Conservation (phyloP, 2,888 invertebrate species). For the Caenorhabditis sp. region DNA sequence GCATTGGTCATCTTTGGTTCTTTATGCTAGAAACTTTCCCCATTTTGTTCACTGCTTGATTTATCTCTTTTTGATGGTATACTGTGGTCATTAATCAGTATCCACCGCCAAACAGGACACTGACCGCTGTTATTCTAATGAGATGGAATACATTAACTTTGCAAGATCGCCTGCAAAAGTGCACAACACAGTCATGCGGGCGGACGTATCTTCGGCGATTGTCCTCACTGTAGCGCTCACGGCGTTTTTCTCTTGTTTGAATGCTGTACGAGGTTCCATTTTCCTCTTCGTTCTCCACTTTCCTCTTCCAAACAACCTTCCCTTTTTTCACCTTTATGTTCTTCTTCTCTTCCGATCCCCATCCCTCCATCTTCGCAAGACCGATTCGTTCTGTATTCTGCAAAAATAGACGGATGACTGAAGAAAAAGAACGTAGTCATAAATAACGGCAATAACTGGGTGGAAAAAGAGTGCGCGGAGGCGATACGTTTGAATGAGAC, state of each 20-base stretch:
- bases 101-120: slow-evolving; percentile 10
- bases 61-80: slow-evolving; percentile 6
- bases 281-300: neutral
- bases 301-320: slow-evolving; percentile 14
- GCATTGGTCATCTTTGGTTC: slow-evolving; percentile 28
- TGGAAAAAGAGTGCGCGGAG: neutral
- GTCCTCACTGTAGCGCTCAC: slow-evolving; percentile 26
- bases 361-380: neutral
- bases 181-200: slow-evolving; percentile 36
- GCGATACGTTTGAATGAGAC: slow-evolving; percentile 17
- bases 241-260: neutral
- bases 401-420: slow-evolving; percentile 20
- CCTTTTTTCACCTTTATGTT: neutral
- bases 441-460: slow-evolving; percentile 30
- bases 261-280: slow-evolving; percentile 27
- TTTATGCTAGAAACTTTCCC: slow-evolving; percentile 19
- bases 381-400: slow-evolving; percentile 33
- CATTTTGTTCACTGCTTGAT: slow-evolving; percentile 26
- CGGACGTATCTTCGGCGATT: slow-evolving; percentile 10
- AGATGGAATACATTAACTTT: slow-evolving; percentile 19
- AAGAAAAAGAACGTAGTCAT: slow-evolving; percentile 16
- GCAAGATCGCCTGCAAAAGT: slow-evolving; percentile 19
- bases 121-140: slow-evolving; percentile 16
- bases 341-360: neutral
- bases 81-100: slow-evolving; percentile 25